Evolutionary conservation across 2,888 invertebrate genomes (phyloP), one percentile per base, ranked within the genome.

Genomic region (Sisyra terminalis): DNA sequence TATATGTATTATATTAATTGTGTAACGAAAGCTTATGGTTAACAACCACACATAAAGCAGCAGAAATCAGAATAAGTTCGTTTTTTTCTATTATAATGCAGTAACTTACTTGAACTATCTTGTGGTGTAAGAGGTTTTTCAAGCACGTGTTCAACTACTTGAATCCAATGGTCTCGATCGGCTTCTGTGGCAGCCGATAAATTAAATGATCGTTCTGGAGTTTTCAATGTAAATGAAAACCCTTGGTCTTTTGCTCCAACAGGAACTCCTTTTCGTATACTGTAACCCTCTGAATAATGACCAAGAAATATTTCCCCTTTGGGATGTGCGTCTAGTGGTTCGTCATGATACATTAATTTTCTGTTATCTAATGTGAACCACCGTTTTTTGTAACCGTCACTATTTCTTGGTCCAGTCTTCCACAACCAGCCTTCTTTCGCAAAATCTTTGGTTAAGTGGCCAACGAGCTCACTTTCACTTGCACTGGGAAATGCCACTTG

Each of bases 261-360:
- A 2, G 74, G 70, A 10, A 75, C 74, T 15, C 80, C 80, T 36
- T 77, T 71, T 50, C 76, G 70, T 29, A 88, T 73, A 46, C 73
- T 71, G 58, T 79, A 89, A 2, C 85, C 84, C 53, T 82, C 82
- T 47, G 78, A 71, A 55, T 70, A 70, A 55, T 82, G 74, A 2
- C 84, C 85, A 70, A 59, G 11, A 56, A 49, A 46, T 51, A 90
- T 83, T 66, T 90, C 89, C 39, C 89, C 89, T 63, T 88, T 89
- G 0, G 90, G 87, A 64, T 83, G 82, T 2, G 89, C 84, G 55
- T 87, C 86, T 58, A 89, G 63, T 2, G 83, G 81, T 54, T 87
- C 85, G 55, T 87, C 84, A 53, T 88, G 86, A 55, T 92, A 92
- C 87, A 89, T 89, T n/a, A 92, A 66, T 58, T 88, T 89, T 48